Evolutionary conservation across 92 coral and sea anemone genomes (phyloP), one percentile per base, ranked within the genome.

Genomic region (Phenganax subtilis): DNA sequence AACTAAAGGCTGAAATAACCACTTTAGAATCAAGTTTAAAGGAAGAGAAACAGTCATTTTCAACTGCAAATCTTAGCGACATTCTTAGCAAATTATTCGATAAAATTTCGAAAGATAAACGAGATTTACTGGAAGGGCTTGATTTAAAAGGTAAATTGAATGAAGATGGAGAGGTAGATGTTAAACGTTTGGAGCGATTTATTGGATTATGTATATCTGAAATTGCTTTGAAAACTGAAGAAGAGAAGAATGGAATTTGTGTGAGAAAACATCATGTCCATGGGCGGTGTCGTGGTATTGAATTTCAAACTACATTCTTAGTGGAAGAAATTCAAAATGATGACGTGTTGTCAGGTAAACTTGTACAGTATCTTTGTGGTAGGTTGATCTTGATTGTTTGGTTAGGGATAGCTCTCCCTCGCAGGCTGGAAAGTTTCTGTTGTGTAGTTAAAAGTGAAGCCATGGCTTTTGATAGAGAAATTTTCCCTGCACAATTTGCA

Each of bases 261-360:
- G 67, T 55, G 44, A 88, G 85, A 57, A 87, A 87, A 71, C 96
- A 93, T 58, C 80, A 82, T 83, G 75, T 94, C 37, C 76, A 85
- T 29, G 97, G 96, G 47, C 88, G 84, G 71, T 94, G 98, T 83
- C 82, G 85, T 27, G 80, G 76, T 68, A 73, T 94, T 58, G 70
- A 87, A 51, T 92, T 94, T 86, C 62, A 72, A 55, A 90, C 84
- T 63, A 90, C 89, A 64, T 92, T 94, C 67, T 86, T 86, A 59
- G 93, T 93, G 15, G 87, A 85, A 59, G 96, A 93, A 83, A 76
- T 51, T 1, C 80, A 81, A 68, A 86, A 71, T 28, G 75, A 68
- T 14, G 80, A 12, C 51, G 1, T 29, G 70, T 79, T 72, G 47
- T 9, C 62, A 71, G 77, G 80, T 54, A 73, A 71, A 27, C 55